These are phyloP conservation scores for Leptatherina wallacei DNA, from an alignment of 2,797 vertebrate species.

Conservation along the genomic window DNA sequence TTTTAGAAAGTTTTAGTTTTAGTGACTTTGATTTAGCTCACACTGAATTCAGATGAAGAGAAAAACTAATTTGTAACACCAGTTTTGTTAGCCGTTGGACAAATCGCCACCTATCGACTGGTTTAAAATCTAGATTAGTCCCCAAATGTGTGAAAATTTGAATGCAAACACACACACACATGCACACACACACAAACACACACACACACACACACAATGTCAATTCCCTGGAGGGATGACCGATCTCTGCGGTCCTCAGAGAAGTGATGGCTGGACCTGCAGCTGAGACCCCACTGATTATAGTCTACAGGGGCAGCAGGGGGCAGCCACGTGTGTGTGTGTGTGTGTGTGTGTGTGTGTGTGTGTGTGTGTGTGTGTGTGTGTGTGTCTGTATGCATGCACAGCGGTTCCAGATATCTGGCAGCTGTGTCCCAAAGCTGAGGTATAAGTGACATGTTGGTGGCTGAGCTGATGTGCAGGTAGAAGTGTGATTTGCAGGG, in stretches of 20 bases:
- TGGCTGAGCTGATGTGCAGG: slow-evolving; percentile 51
- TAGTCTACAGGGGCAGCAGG: slow-evolving; percentile 60
- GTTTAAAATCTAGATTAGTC: slow-evolving; percentile 27
- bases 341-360: slow-evolving; percentile 25
- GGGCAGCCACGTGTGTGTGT: slow-evolving; percentile 40
- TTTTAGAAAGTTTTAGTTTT: slow-evolving; percentile 1
- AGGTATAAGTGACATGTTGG: slow-evolving; percentile 64
- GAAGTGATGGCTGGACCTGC: slow-evolving; percentile 62
- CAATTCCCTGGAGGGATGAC: slow-evolving; percentile 55
- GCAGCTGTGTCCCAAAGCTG: slow-evolving; percentile 67
- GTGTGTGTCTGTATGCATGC: slow-evolving; percentile 21
- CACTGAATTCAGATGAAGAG: slow-evolving; percentile 6
- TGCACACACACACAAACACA: slow-evolving; percentile 6
- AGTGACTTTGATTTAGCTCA: neutral
- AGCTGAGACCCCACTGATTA: slow-evolving; percentile 77
- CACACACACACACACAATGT: neutral
- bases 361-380: neutral
- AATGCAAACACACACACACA: slow-evolving; percentile 29
- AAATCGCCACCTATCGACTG: slow-evolving; percentile 8
- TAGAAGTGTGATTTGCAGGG: slow-evolving; percentile 43
- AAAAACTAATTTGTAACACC: slow-evolving; percentile 7
- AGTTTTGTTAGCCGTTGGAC: slow-evolving; percentile 17
- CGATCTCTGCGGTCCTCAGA: slow-evolving; percentile 62
- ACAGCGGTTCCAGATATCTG: slow-evolving; percentile 55
- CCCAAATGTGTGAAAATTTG: slow-evolving; percentile 30